Evolutionary conservation across 53 echinoderm and acorn worm species (phyloP).

Genomic region (Holothuria leucospilota): DNA sequence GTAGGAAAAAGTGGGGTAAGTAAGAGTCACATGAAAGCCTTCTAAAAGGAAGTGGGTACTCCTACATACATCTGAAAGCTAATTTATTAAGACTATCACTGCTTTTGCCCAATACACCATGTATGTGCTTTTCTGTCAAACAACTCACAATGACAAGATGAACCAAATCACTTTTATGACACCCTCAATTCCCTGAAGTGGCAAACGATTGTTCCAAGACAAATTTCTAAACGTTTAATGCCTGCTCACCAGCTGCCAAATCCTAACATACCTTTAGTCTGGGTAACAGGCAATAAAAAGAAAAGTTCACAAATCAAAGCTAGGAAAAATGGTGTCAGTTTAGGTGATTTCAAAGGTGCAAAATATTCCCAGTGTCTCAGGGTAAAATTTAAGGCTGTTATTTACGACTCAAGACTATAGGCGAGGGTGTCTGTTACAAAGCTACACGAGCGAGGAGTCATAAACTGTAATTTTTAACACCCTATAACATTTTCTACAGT

Average conservation of each 20-base stretch:
- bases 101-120: too few species aligned
- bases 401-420: conserved; percentile 14
- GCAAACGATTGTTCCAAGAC: conserved; percentile 1
- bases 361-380: conserved; percentile 28
- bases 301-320: conserved; percentile 11
- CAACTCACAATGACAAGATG: too few species aligned
- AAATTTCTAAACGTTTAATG: conserved; percentile 41
- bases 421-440: neutral
- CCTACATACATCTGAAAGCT: too few species aligned
- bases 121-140: too few species aligned
- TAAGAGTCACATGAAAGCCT: too few species aligned
- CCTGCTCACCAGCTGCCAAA: neutral
- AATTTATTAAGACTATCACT: too few species aligned
- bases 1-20: too few species aligned
- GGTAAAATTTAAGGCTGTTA: conserved; percentile 28
- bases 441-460: conserved; percentile 2
- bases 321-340: neutral
- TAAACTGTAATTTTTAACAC: conserved; percentile 20
- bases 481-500: neutral
- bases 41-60: too few species aligned
- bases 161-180: conserved; percentile 39
- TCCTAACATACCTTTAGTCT: neutral
- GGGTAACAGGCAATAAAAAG: conserved; percentile 21
- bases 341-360: conserved; percentile 25
- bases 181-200: conserved; percentile 29